Evolutionary conservation across 2,888 invertebrate genomes (phyloP), one percentile per base, ranked within the genome.

Genomic region (Amaurobius ferox): DNA sequence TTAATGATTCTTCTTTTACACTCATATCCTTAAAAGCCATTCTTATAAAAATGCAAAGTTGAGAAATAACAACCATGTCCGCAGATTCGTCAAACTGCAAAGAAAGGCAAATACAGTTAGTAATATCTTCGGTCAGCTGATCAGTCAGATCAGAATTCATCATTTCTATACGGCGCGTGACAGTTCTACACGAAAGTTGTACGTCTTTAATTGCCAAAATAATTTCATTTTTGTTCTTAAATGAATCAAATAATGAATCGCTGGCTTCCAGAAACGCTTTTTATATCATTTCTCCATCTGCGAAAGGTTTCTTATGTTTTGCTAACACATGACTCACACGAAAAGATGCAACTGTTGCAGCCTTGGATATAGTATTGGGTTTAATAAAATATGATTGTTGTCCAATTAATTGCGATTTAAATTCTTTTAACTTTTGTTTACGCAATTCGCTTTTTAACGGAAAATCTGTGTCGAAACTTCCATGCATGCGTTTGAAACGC

Each of bases 231-330:
- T 74, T 74, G 26, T 74, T 74, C 32, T 74, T 62, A 35, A 61
- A 74, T n/a, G 11, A 5, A 32, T 62, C 39, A 32, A 29, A 55
- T 35, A 74, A 62, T 11, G 74, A 28, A 61, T 74, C 61, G 29
- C 61, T 61, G 11, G 62, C 74, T 74, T 74, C 61, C 19, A 74
- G 61, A 61, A 74, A 29, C 1, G 32, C 32, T 2, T 28, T 35
- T 74, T 74, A 61, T 3, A 62, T 23, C 26, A 62, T 62, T 62
- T 74, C 62, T n/a, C 74, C 62, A 23, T 74, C 62, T 74, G 6
- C 61, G 32, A 32, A 74, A 13, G 74, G 74, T 62, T 74, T 74
- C 62, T 74, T 74, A 29, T 62, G 26, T 30, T 62, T 61, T 13
- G 61, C 74, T 23, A 61, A n/a, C 5, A 74, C 16, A 29, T 61